Evolutionary conservation across 2,113 vertebrate species (phyloP).

Genomic region (Siniperca chuatsi): DNA sequence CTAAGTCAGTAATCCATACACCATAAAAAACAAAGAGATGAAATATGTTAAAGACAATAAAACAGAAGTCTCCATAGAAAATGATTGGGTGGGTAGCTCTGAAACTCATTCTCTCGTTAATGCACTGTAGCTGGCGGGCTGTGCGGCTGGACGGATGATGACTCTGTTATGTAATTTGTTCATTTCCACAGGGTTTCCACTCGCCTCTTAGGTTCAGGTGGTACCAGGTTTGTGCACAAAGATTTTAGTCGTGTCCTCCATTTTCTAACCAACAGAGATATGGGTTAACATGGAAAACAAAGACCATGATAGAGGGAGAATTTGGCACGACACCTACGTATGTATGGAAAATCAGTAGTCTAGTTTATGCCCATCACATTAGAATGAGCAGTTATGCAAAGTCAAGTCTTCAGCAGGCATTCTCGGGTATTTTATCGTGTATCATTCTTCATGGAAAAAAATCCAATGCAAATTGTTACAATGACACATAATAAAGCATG

Average conservation of each 20-base stretch:
- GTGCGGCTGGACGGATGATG: background rate
- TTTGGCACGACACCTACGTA: background rate
- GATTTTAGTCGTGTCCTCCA: background rate
- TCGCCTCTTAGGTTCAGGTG: background rate
- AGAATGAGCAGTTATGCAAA: background rate
- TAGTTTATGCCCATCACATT: background rate
- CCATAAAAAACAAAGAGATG: background rate
- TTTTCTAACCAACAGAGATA: background rate
- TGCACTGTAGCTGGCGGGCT: background rate
- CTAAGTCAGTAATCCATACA: too few species aligned
- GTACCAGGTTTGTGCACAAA: background rate
- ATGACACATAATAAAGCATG: background rate
- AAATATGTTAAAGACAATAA: background rate
- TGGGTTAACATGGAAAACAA: background rate
- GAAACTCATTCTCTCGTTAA: background rate
- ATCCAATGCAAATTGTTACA: background rate
- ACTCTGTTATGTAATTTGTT: slow-evolving; percentile 13
- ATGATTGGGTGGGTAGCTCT: background rate
- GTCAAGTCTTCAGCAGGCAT: background rate
- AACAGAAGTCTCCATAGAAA: background rate
- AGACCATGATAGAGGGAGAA: background rate
- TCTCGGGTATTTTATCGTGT: background rate
- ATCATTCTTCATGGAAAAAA: background rate
- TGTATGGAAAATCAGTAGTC: background rate
- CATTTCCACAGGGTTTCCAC: background rate